A percentile compares a stretch with the other conserved stretches of the same genome.
Evolutionary conservation across 1,140 invertebrate species (phyloP).

Genomic region (Holcopasites calliopsidis): DNA sequence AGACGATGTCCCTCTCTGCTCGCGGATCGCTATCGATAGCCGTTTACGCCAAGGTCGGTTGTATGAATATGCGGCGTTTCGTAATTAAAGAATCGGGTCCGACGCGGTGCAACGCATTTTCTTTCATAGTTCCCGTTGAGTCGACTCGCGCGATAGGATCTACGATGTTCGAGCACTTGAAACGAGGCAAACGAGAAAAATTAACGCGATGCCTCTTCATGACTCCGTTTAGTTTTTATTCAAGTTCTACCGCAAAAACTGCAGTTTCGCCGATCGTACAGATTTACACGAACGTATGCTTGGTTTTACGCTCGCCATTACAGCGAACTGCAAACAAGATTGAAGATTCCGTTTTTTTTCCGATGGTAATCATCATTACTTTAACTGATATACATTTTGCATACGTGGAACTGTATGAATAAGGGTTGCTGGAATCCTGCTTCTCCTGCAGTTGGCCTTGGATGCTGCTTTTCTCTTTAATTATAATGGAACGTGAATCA

Average conservation of each 20-base stretch:
- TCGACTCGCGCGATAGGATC: background rate
- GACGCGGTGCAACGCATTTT: background rate
- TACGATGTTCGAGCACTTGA: background rate
- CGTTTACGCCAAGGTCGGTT: background rate
- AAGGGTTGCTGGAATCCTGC: too few species aligned
- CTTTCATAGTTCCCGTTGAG: background rate
- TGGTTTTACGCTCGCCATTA: background rate
- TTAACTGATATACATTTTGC: too few species aligned
- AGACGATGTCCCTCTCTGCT: constrained; percentile 22
- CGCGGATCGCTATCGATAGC: constrained; percentile 30
- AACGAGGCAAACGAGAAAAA: background rate
- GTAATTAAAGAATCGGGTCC: constrained; percentile 25
- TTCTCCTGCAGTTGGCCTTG: too few species aligned
- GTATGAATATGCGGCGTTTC: background rate
- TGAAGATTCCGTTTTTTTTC: background rate
- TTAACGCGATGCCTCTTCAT: background rate
- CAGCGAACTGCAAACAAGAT: background rate
- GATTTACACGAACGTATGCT: background rate
- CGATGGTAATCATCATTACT: too few species aligned
- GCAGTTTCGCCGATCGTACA: background rate
- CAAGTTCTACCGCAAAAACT: background rate
- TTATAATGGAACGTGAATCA: too few species aligned
- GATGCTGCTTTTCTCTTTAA: too few species aligned
- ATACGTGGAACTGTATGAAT: too few species aligned
- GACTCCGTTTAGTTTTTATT: background rate